Evolutionary conservation across 1,140 invertebrate species (phyloP), one percentile per base, ranked within the genome.

Genomic region (Pissodes strobi): DNA sequence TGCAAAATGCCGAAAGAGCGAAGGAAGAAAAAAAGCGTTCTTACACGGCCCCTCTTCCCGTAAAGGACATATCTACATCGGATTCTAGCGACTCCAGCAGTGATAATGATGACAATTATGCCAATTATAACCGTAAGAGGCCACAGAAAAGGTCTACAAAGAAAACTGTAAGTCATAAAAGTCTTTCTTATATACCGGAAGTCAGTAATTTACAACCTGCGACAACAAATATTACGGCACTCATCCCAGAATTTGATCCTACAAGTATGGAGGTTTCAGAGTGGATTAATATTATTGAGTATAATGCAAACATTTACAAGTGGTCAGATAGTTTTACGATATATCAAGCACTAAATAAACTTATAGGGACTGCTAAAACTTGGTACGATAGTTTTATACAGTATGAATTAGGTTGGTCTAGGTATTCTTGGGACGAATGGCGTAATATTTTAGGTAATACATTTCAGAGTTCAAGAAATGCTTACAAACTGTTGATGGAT

Each of bases 401-500:
- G 2, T 30, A n/a, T 17, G 27, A 55, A 13, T 15, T 10, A 37
- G 19, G 19, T 18, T 55, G n/a, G 34, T 2, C 13, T 18, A 15
- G 13, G 1, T 46, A 30, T 55, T n/a, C 25, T 37, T 39, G 34
- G 34, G 51, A 0, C 10, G 18, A 55, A 37, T 39, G 51, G 51
- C 25, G 34, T 13, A 37, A 39, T 37, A n/a, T n/a, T 37, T 55
- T 39, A 19, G 1, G 37, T 17, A 37, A 22, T n/a, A 39, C 15
- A 17, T 55, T 34, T 9, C 27, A 37, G 18, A n/a, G n/a, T 55
- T 30, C 12, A 6, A 23, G 51, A 34, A 37, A 55, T 55, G n/a
- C 2, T 15, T 39, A n/a, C 21, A 37, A 55, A 30, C 17, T 55
- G 37, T 55, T 39, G 15, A 55, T 55, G 34, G 27, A 55, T 17